phyloP scores from a whole-genome alignment of 2,113 vertebrate species.

The Hyla sarda region DNA sequence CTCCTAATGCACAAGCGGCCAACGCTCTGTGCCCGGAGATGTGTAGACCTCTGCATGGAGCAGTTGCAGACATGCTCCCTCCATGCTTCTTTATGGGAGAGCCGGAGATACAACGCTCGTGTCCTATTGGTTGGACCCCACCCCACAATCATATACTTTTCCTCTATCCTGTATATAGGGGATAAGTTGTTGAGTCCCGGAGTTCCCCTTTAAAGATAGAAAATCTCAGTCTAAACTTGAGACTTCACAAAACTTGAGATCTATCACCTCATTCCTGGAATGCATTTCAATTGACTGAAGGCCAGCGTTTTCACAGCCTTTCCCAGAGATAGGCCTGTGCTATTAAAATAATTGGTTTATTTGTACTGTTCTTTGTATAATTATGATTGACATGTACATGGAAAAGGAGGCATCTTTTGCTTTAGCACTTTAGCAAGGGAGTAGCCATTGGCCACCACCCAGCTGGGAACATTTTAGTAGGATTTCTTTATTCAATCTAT shows the following conservation, averaged over 20 bases:
- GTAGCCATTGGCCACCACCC: neutral
- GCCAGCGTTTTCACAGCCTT: neutral
- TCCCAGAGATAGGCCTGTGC: neutral
- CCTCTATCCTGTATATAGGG: too few relatives aligned
- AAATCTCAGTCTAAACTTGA: neutral
- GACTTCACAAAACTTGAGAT: too few relatives aligned
- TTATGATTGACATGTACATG: slow-evolving; percentile 1
- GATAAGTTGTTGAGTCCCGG: too few relatives aligned
- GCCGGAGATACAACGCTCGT: too few relatives aligned
- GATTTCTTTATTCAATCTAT: neutral
- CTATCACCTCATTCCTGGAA: neutral
- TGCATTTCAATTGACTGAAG: neutral
- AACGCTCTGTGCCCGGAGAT: too few relatives aligned
- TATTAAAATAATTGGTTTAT: slow-evolving; percentile 15
- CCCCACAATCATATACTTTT: too few relatives aligned
- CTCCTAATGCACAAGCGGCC: too few relatives aligned
- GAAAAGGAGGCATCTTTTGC: neutral
- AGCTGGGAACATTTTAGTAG: neutral
- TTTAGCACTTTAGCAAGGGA: neutral
- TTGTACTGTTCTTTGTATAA: neutral
- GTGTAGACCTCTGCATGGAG: too few relatives aligned
- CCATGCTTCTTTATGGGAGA: too few relatives aligned
- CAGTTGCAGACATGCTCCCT: too few relatives aligned
- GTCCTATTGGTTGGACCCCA: too few relatives aligned
- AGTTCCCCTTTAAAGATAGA: too few relatives aligned